Base-by-base conservation (phyloP, 2,888 invertebrate genomes). In the Caenorhabditis auriculariae region DNA sequence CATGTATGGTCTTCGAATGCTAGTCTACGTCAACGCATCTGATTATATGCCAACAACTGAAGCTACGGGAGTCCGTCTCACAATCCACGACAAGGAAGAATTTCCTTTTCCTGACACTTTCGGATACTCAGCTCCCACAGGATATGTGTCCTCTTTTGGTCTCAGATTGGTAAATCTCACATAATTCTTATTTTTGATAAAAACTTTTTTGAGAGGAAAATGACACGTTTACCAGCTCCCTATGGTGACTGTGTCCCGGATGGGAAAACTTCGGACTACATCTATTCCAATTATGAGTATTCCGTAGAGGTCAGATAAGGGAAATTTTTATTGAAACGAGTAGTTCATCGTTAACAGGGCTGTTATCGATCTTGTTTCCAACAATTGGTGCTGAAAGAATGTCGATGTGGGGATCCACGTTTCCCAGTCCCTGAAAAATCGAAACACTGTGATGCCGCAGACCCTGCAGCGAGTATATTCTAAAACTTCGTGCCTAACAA, bases 31-130 rank as follows among this genome's bases (percentile, higher is more conserved):
- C 6, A 77, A 76, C 42, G 74, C 75, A 12, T 69, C 72, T 15
- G 78, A 78, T 29, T 78, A 78, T 47, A 73, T 78, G 76, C 77
- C 78, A 3, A 78, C 78, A 1, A 78, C 78, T 0, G 78, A 78
- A 61, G 77, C 78, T 2, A 72, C 76, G 1, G 78, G 78, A n/a
- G 74, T 78, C 27, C 60, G 76, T 15, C 41, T 78, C 46, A 78
- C 78, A 4, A 76, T 78, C 46, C 78, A 78, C 60, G 78, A 78
- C 52, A 72, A 78, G 54, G 77, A 75, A 48, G 76, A 79, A 24
- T 79, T 76, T 54, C 79, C 79, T 5, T 79, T 79, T 49, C 79
- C 79, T 0, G 76, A 74, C 49, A 74, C 72, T 12, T 77, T 73
- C 44, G 77, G 77, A 2, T 78, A 75, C 45, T 74, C 72, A 5